A percentile compares a stretch with the other conserved stretches of the same genome.
These are phyloP conservation scores for Drosophila nasuta DNA, from an alignment of 1,140 invertebrate genomes.

Conservation along the genomic window DNA sequence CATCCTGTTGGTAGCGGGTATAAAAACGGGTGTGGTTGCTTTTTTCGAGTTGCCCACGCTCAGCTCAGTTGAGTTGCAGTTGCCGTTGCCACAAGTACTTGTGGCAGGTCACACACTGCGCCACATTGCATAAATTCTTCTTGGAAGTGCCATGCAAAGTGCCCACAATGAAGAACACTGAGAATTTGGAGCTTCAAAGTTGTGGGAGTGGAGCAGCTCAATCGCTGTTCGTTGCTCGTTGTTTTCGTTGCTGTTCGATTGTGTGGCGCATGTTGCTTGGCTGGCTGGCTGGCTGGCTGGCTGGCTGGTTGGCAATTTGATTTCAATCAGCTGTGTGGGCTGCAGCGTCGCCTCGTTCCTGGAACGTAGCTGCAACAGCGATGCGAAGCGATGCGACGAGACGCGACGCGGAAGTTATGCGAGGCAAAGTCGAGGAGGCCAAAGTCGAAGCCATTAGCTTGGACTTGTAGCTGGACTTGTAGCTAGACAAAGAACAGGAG, in stretches of 20 bases:
- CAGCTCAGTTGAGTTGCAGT: not conserved
- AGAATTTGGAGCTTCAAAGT: not conserved
- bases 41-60: slow-evolving; percentile 7
- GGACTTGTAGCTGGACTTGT: not conserved
- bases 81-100: not conserved
- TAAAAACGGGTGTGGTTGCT: slow-evolving; percentile 17
- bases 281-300: too few species aligned
- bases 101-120: slow-evolving; percentile 25
- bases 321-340: slow-evolving; percentile 55
- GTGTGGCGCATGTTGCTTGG: slow-evolving; percentile 33
- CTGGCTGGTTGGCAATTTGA: slow-evolving; percentile 27
- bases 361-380: slow-evolving; percentile 18
- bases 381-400: not conserved
- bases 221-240: not conserved
- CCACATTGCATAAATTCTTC: slow-evolving; percentile 77
- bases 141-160: slow-evolving; percentile 38
- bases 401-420: slow-evolving; percentile 11
- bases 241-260: slow-evolving; percentile 36
- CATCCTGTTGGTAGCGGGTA: slow-evolving; percentile 12
- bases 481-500: slow-evolving; percentile 76
- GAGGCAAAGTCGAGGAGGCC: slow-evolving; percentile 39
- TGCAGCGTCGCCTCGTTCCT: slow-evolving; percentile 14
- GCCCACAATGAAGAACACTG: not conserved
- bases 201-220: slow-evolving; percentile 39
- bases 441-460: slow-evolving; percentile 67